A percentile compares a stretch with the other conserved stretches of the same genome.
Evolutionary conservation across 1,140 invertebrate genomes (phyloP).

Genomic region (Drosophila kepulauana): DNA sequence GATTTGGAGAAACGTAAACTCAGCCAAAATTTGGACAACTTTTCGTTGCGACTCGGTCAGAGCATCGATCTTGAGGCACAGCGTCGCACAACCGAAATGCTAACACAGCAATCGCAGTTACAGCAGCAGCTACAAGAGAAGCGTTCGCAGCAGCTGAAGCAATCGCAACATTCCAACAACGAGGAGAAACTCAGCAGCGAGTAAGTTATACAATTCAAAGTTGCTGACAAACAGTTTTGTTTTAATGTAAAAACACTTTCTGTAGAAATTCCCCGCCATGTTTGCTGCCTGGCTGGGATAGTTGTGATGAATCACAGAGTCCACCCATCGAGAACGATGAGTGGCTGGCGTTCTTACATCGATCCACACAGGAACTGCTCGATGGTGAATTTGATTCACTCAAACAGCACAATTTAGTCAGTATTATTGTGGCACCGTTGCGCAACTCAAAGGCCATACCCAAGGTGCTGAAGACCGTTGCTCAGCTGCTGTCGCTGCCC

Average conservation of each 20-base stretch:
- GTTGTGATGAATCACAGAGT: slow-evolving; percentile 85
- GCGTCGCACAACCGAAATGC: slow-evolving; percentile 59
- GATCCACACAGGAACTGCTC: slow-evolving; percentile 89
- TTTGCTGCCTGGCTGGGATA: slow-evolving; percentile 83
- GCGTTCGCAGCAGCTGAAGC: slow-evolving; percentile 77
- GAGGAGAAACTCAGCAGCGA: slow-evolving; percentile 82
- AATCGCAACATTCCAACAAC: slow-evolving; percentile 70
- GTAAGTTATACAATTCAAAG: slow-evolving; percentile 41
- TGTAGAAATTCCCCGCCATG: slow-evolving; percentile 78
- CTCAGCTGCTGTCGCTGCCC: slow-evolving; percentile 89
- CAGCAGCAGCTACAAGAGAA: slow-evolving; percentile 42
- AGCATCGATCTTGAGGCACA: slow-evolving; percentile 73
- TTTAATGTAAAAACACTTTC: too few species aligned
- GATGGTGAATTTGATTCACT: slow-evolving; percentile 90
- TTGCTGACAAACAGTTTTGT: neutral
- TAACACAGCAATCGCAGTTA: slow-evolving; percentile 52
- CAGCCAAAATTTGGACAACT: slow-evolving; percentile 85
- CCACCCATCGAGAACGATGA: slow-evolving; percentile 92
- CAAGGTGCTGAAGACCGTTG: slow-evolving; percentile 89
- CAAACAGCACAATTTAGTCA: slow-evolving; percentile 90
- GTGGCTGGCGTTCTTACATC: slow-evolving; percentile 91
- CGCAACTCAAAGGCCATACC: slow-evolving; percentile 88
- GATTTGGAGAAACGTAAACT: slow-evolving; percentile 84
- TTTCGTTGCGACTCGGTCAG: slow-evolving; percentile 87
- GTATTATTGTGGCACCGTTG: slow-evolving; percentile 90